Evolutionary conservation across 2,888 invertebrate genomes (phyloP), one percentile per base, ranked within the genome.

Genomic region (Exephanes ischioxanthus): DNA sequence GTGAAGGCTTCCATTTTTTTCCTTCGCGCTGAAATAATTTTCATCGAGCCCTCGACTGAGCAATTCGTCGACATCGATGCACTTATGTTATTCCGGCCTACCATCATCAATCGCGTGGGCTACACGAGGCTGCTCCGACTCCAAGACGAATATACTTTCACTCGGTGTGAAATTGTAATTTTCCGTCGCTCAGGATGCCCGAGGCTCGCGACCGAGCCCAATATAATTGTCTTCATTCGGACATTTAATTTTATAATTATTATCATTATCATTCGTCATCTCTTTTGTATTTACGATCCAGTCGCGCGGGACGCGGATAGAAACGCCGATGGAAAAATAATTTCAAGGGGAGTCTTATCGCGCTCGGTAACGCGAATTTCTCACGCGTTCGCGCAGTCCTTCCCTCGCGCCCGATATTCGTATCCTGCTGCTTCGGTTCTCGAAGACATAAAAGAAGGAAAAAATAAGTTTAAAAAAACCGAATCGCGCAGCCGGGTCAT

Each of bases 401-500:
- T 82, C 55, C 53, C 70, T 67, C 51, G 33, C 73, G 61, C 76
- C 45, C 68, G 63, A 83, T 72, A 86, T 80, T 77, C 73, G 77
- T 86, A 86, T 86, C 83, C 85, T 86, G 80, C 77, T 83, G 61
- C 66, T 48, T 51, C 30, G 53, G 82, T 79, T 78, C 71, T 75
- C 81, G 81, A 81, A 73, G n/a, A 61, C 51, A 58, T 48, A 70
- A 41, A 75, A 19, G 45, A 53, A 41, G 41, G 41, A 41, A 41
- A 41, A 41, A 41, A 41, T 41, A 41, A 41, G 41, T 41, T n/a
- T 30, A 75, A 61, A 70, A 58, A 80, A 68, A 80, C 79, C 76
- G 79, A 80, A 85, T 83, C 30, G 83, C 71, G 41, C 72, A 83
- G 83, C 63, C 86, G 83, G 86, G 86, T 86, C 86, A 86, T 86